Evolutionary conservation across 1,140 invertebrate genomes (phyloP).

Genomic region (Meloidogyne chitwoodi): DNA sequence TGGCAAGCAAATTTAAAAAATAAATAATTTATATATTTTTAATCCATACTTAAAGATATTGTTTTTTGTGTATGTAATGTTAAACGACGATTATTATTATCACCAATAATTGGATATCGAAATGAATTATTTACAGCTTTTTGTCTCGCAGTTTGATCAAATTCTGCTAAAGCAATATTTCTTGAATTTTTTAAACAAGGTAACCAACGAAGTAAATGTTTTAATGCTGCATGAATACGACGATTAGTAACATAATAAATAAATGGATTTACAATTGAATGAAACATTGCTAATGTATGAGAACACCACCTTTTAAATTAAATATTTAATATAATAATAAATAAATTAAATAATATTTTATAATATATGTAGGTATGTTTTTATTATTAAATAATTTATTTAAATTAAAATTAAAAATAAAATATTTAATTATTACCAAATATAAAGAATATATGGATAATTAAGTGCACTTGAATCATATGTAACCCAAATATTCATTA

Average conservation of each 20-base stretch:
- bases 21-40: not conserved
- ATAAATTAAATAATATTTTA: too few species aligned
- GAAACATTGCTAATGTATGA: slow-evolving; percentile 56
- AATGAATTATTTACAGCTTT: slow-evolving; percentile 6
- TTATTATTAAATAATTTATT: not conserved
- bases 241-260: slow-evolving; percentile 54
- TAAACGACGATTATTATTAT: not conserved
- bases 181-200: slow-evolving; percentile 22
- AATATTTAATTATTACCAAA: too few species aligned
- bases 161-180: slow-evolving; percentile 12
- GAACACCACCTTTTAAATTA: slow-evolving; percentile 48
- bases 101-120: not conserved
- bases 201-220: slow-evolving; percentile 49
- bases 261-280: slow-evolving; percentile 58
- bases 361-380: too few species aligned
- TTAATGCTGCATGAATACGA: slow-evolving; percentile 53
- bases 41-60: not conserved
- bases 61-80: slow-evolving; percentile 14
- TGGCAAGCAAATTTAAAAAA: not conserved
- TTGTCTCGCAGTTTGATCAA: not conserved
- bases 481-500: slow-evolving; percentile 57
- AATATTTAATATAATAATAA: not conserved
- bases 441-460: slow-evolving; percentile 55
- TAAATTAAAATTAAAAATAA: too few species aligned
- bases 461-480: slow-evolving; percentile 51